These are phyloP conservation scores for Hyles euphorbiae DNA, from an alignment of 1,140 invertebrate genomes.

Conservation along the genomic window DNA sequence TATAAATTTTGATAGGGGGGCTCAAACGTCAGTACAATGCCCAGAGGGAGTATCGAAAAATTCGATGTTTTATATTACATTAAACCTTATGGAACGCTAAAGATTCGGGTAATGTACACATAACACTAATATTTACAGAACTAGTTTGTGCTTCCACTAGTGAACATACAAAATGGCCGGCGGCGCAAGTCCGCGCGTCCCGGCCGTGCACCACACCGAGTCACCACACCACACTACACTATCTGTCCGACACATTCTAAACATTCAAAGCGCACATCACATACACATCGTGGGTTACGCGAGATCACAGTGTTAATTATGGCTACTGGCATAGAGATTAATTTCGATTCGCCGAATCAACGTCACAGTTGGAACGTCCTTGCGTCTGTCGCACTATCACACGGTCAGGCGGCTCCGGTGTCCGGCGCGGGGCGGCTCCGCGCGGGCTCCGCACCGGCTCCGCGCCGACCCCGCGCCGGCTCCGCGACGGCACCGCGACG, in stretches of 20 bases:
- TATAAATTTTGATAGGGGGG: constrained; percentile 38
- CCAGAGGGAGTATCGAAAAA: constrained; percentile 47
- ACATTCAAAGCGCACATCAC: constrained; percentile 70
- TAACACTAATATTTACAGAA: constrained; percentile 71
- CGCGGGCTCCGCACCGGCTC: background rate
- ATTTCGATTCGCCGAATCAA: constrained; percentile 22
- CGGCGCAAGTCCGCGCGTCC: constrained; percentile 22
- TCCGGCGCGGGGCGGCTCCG: background rate
- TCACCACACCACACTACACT: constrained; percentile 50
- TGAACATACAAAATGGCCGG: constrained; percentile 43
- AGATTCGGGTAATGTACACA: constrained; percentile 60
- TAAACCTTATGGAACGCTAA: constrained; percentile 52
- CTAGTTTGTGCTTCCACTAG: constrained; percentile 72
- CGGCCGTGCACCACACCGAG: constrained; percentile 11
- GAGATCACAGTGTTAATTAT: constrained; percentile 72
- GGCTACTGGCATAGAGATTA: constrained; percentile 51
- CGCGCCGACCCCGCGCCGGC: background rate
- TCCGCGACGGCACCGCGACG: background rate
- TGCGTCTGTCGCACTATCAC: constrained; percentile 16
- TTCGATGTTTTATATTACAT: constrained; percentile 68
- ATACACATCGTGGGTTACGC: constrained; percentile 55
- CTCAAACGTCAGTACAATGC: constrained; percentile 68
- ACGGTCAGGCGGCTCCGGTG: background rate
- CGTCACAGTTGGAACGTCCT: constrained; percentile 11
- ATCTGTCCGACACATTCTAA: constrained; percentile 57